Evolutionary conservation across 2,888 invertebrate species (phyloP), one percentile per base, ranked within the genome.

Genomic region (Oeneis ivallda): DNA sequence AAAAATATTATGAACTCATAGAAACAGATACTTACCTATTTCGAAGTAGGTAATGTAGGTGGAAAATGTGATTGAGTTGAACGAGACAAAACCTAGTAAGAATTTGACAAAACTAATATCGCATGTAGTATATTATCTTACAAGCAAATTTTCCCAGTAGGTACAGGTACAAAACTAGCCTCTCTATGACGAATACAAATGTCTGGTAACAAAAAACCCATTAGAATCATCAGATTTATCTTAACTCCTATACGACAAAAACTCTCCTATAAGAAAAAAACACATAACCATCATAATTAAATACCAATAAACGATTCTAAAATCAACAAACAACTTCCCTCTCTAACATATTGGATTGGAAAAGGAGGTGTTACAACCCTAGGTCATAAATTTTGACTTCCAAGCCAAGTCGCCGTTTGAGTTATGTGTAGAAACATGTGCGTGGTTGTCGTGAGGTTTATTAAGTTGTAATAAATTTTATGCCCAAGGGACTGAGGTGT

Each of bases 391-490:
- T 92, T 85, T 79, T 75, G 90, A 91, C 90, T 92, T 85, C 79
- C 76, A 84, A 80, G 79, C 74, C 75, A 75, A 79, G 77, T 77
- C 79, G 76, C 75, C 76, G 73, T 73, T 76, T 80, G 83, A 82
- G 76, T 83, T 84, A 85, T 86, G 83, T 82, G 83, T 81, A 75
- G 77, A 72, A 85, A 85, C 87, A 89, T 88, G 88, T 85, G 85
- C 77, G 79, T 78, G 76, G 80, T 78, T 84, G 85, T 87, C 86
- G 84, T 87, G 85, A 83, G 75, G 80, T 74, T 87, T 89, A 92
- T 90, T 88, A 88, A 87, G 83, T 85, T 81, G 86, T 88, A 87
- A 91, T 92, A 90, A 86, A 89, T 89, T 87, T 81, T 79, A 82
- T 80, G 75, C 82, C 84, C 82, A 73, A 65, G 82, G 80, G 85